Evolutionary conservation across 1,140 invertebrate species (phyloP).

Genomic region (Cydia splendana): DNA sequence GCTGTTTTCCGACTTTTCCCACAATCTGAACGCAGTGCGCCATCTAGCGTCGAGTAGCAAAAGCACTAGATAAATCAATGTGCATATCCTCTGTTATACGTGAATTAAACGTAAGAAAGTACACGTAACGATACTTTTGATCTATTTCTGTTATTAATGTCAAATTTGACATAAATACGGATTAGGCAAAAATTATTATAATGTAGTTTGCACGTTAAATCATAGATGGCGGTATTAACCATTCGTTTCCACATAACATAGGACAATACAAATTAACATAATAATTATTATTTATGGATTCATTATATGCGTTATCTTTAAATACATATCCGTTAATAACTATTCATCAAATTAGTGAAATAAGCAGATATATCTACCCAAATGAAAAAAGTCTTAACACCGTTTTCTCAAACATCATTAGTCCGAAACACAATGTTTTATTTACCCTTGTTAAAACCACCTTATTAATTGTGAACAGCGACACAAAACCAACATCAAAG

Average conservation of each 20-base stretch:
- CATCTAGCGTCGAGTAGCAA: slow-evolving; percentile 54
- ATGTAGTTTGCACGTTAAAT: not conserved
- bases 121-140: not conserved
- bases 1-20: not conserved
- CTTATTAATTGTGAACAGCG: slow-evolving; percentile 8
- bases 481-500: slow-evolving; percentile 15
- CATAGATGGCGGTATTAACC: slow-evolving; percentile 50
- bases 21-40: slow-evolving; percentile 33
- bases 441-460: not conserved
- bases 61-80: slow-evolving; percentile 37
- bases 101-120: not conserved
- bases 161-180: not conserved
- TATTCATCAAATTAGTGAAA: not conserved
- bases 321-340: not conserved
- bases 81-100: not conserved
- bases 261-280: slow-evolving; percentile 15
- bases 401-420: not conserved
- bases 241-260: too few species aligned
- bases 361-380: not conserved
- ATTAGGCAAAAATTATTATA: not conserved
- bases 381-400: not conserved
- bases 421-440: not conserved
- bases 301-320: not conserved
- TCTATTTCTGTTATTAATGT: not conserved
- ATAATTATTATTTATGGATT: too few species aligned